These are phyloP conservation scores for Sarcophaga subvicina DNA, from an alignment of 2,888 invertebrate genomes.

Conservation along the genomic window DNA sequence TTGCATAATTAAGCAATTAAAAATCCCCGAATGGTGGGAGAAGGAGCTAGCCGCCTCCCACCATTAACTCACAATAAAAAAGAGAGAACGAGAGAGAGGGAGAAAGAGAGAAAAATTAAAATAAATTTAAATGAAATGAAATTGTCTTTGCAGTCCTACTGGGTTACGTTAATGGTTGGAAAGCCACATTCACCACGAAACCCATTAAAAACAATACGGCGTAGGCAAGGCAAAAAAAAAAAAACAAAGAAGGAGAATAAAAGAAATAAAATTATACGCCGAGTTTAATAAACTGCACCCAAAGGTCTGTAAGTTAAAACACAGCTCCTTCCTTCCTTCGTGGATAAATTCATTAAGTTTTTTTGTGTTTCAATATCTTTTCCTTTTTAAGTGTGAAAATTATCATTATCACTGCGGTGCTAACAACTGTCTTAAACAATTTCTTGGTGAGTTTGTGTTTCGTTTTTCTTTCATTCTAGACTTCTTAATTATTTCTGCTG, in stretches of 20 bases:
- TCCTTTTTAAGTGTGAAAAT: conserved; percentile 76
- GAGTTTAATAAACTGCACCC: conserved; percentile 75
- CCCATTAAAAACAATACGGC: conserved; percentile 70
- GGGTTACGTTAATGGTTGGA: conserved; percentile 68
- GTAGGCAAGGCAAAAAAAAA: no score
- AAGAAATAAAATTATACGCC: conserved; percentile 55
- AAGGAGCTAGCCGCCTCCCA: conserved; percentile 2
- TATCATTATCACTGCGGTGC: conserved; percentile 77
- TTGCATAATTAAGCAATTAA: conserved; percentile 81
- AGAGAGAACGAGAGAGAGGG: no score
- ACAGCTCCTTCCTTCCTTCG: neutral
- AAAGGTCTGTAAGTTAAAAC: conserved; percentile 68
- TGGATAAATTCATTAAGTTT: neutral
- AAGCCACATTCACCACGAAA: conserved; percentile 78
- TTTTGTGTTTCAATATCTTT: neutral
- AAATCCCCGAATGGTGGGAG: conserved; percentile 33
- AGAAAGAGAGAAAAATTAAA: conserved; percentile 26
- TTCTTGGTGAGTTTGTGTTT: conserved; percentile 29
- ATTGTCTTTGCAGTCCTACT: conserved; percentile 53
- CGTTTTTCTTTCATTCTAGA: conserved; percentile 10
- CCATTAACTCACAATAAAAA: no score
- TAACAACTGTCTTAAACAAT: conserved; percentile 67
- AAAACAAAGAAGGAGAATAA: neutral
- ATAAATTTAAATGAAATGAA: conserved; percentile 60
- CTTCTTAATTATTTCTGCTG: conserved; percentile 57